These are phyloP conservation scores for Gobius niger DNA, from an alignment of 2,113 vertebrate species.

Conservation along the genomic window DNA sequence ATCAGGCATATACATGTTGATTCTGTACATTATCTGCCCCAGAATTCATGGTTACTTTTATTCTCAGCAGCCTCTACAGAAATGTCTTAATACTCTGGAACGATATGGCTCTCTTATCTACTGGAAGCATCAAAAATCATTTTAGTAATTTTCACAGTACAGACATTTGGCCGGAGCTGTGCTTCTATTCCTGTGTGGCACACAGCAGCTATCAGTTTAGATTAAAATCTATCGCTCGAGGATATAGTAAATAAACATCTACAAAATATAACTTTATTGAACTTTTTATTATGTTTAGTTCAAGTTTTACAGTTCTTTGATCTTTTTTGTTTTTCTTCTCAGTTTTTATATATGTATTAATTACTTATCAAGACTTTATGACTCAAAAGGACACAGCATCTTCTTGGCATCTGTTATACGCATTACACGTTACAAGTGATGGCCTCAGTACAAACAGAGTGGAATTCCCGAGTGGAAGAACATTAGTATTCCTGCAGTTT, in stretches of 20 bases:
- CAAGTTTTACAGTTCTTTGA: conserved; percentile 29
- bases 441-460: conserved; percentile 11
- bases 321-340: conserved; percentile 36
- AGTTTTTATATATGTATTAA: not conserved
- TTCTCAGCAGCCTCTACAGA: not conserved
- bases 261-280: conserved; percentile 30
- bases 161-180: conserved; percentile 9
- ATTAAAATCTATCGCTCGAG: conserved; percentile 44
- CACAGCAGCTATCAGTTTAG: conserved; percentile 30
- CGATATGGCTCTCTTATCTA: not conserved
- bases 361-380: conserved; percentile 19
- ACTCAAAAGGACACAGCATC: not conserved
- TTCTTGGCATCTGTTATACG: not conserved
- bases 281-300: conserved; percentile 17
- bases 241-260: conserved; percentile 41
- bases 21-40: not conserved
- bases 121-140: conserved; percentile 9
- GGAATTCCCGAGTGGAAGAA: not conserved
- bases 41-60: not conserved
- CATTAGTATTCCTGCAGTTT: not conserved
- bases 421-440: not conserved
- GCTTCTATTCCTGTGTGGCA: conserved; percentile 17
- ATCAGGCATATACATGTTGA: not conserved
- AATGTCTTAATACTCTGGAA: not conserved
- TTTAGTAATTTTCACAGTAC: conserved; percentile 5